Evolutionary conservation across 2,113 vertebrate genomes (phyloP).

Genomic region (Pithys albifrons): DNA sequence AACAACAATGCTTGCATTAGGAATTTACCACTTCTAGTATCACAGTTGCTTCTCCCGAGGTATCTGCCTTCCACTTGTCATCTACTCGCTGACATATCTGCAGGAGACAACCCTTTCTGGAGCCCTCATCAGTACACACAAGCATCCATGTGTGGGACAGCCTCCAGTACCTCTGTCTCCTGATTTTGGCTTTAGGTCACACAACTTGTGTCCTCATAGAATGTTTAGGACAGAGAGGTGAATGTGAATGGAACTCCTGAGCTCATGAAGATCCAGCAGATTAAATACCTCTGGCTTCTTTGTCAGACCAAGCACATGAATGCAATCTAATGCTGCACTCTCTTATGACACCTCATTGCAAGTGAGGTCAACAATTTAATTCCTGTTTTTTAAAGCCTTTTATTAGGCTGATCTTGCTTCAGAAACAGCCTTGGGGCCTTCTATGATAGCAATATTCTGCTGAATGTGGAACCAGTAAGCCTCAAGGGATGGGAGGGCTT

Average conservation of each 20-base stretch:
- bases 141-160: neutral
- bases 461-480: neutral
- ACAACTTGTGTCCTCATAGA: neutral
- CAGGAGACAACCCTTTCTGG: neutral
- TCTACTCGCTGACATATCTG: neutral
- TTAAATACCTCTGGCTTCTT: neutral
- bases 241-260: neutral
- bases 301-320: neutral
- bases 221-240: neutral
- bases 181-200: neutral
- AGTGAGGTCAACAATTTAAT: neutral
- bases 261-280: neutral
- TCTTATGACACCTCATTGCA: neutral
- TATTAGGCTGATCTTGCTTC: neutral
- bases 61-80: neutral
- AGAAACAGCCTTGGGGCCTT: neutral
- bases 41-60: neutral
- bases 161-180: neutral
- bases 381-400: neutral
- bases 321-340: neutral
- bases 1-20: neutral
- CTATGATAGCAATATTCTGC: neutral
- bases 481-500: neutral
- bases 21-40: neutral
- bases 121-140: neutral